phyloP scores from a whole-genome alignment of 2,113 vertebrate genomes.

The Mirza zaza region DNA sequence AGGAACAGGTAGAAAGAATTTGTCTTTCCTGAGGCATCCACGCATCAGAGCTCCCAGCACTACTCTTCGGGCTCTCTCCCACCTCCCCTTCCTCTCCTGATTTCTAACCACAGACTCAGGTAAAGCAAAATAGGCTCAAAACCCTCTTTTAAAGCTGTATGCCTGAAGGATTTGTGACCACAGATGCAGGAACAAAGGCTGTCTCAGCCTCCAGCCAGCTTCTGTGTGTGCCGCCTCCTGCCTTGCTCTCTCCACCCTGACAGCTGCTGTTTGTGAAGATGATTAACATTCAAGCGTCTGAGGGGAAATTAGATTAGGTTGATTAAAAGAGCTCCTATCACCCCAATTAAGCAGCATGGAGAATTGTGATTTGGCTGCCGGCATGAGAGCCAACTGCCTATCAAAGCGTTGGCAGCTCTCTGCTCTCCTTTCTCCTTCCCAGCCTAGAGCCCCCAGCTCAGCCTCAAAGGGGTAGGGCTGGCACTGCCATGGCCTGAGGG shows the following conservation, averaged over 20 bases:
- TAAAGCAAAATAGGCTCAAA: not conserved
- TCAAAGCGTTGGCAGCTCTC: not conserved
- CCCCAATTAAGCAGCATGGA: conserved; percentile 55
- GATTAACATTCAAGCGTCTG: conserved; percentile 62
- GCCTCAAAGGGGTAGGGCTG: not conserved
- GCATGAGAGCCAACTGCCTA: conserved; percentile 53
- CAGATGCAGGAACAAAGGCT: conserved; percentile 36
- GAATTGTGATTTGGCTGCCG: conserved; percentile 36
- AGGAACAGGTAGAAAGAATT: not conserved
- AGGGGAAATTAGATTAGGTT: conserved; percentile 69
- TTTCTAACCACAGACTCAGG: not conserved
- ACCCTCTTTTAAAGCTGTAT: not conserved
- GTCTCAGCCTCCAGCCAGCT: not conserved
- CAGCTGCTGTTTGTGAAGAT: conserved; percentile 62
- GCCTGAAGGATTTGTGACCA: not conserved
- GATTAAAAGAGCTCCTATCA: conserved; percentile 68
- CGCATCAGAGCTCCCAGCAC: not conserved
- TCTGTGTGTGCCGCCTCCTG: not conserved
- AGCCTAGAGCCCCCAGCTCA: not conserved
- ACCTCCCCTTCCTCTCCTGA: not conserved
- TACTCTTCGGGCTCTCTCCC: not conserved
- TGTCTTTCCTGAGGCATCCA: not conserved
- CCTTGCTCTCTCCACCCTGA: not conserved
- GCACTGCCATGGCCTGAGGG: not conserved
- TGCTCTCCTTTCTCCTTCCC: not conserved